Evolutionary conservation across 2,113 vertebrate genomes (phyloP).

Genomic region (Danionella cerebrum): DNA sequence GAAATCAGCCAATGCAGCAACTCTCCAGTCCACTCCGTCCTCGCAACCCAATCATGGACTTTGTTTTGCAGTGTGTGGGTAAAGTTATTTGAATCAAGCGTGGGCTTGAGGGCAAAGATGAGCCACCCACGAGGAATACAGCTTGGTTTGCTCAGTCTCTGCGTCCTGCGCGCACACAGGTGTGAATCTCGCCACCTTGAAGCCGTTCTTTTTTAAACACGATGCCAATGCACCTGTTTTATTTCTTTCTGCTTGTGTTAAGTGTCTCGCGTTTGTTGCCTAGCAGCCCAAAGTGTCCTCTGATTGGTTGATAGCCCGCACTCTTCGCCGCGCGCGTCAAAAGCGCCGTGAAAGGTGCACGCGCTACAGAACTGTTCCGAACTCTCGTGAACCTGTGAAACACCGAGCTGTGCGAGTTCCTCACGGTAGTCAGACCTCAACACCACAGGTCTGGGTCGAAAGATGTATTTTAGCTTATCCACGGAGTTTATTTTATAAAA

Average conservation of each 20-base stretch:
- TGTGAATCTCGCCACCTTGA: background rate
- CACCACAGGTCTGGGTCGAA: background rate
- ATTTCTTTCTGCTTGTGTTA: conserved; percentile 2
- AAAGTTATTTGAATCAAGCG: conserved; percentile 24
- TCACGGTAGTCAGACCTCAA: background rate
- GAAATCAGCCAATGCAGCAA: background rate
- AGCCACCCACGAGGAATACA: conserved; percentile 11
- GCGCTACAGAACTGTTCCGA: background rate
- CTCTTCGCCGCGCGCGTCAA: conserved; percentile 11
- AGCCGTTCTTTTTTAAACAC: background rate
- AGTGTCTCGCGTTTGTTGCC: conserved; percentile 40
- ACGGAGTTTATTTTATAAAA: background rate
- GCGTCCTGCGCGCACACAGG: background rate
- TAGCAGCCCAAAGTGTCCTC: conserved; percentile 33
- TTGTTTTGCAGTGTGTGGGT: conserved; percentile 20
- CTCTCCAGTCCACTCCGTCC: background rate
- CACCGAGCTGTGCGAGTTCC: background rate
- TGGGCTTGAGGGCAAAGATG: conserved; percentile 15
- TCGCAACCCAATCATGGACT: background rate
- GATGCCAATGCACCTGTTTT: background rate
- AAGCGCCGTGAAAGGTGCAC: conserved; percentile 12
- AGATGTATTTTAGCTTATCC: background rate
- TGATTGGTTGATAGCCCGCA: conserved; percentile 26
- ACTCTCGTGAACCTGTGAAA: background rate
- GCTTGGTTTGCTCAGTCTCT: background rate